Evolutionary conservation across 1,140 invertebrate genomes (phyloP).

Genomic region (Varroa destructor): DNA sequence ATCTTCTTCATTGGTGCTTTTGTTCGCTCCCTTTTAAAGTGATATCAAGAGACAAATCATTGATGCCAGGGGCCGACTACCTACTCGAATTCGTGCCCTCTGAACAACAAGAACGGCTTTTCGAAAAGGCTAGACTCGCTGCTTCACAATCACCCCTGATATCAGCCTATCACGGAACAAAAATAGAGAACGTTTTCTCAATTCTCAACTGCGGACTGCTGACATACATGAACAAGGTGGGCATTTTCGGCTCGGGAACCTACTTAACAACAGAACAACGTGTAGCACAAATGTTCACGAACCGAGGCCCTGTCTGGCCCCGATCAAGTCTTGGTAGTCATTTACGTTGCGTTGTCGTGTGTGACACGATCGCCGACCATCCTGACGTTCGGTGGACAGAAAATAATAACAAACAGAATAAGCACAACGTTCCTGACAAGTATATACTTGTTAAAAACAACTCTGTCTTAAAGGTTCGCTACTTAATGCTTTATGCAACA

Average conservation of each 20-base stretch:
- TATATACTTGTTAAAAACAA: constrained; percentile 17
- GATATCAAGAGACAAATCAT: neutral
- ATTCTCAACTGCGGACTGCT: constrained; percentile 19
- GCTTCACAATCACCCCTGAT: neutral
- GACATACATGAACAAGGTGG: constrained; percentile 20
- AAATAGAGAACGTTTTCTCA: constrained; percentile 20
- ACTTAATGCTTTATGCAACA: neutral
- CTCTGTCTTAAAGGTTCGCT: neutral
- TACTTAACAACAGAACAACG: constrained; percentile 7
- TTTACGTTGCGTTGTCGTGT: neutral
- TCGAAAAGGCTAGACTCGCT: neutral
- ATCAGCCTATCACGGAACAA: constrained; percentile 5
- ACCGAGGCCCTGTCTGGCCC: neutral
- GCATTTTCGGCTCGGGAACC: neutral
- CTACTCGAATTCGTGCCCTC: neutral
- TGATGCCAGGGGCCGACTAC: constrained; percentile 7
- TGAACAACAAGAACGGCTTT: neutral
- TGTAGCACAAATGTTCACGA: constrained; percentile 18
- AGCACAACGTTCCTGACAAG: neutral
- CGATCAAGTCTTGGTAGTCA: neutral
- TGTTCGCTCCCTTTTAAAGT: constrained; percentile 1
- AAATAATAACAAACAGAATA: neutral
- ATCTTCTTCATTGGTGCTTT: constrained; percentile 15
- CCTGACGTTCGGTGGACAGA: constrained; percentile 14
- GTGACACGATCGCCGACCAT: constrained; percentile 16